A percentile compares a stretch with the other conserved stretches of the same genome.
These are phyloP conservation scores for Molossus alvarezi DNA, from an alignment of 2,797 vertebrate species.

Conservation along the genomic window DNA sequence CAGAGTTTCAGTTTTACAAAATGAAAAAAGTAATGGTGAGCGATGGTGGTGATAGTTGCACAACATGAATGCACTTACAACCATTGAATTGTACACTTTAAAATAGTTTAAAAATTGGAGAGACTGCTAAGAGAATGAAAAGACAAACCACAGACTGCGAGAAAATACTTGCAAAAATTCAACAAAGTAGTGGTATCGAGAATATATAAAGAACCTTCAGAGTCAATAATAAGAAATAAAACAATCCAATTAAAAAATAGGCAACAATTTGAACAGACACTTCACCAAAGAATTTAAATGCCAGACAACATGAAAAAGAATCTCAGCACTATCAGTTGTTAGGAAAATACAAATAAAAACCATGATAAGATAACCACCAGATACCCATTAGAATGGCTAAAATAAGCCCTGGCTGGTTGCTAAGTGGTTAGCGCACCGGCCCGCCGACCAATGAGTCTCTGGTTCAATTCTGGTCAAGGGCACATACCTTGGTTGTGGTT, in stretches of 20 bases:
- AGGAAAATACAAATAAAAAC: background rate
- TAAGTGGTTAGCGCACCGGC: too few relatives aligned
- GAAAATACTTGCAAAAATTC: conserved; percentile 20
- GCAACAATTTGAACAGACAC: background rate
- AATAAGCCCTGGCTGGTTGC: background rate
- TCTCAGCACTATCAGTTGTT: background rate
- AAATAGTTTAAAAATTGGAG: background rate
- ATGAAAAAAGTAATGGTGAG: background rate
- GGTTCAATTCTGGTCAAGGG: too few relatives aligned
- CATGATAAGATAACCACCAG: background rate
- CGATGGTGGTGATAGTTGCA: background rate
- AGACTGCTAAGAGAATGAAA: background rate
- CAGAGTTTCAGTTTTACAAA: background rate
- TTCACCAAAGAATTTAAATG: background rate
- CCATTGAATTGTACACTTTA: background rate
- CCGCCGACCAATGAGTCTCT: too few relatives aligned
- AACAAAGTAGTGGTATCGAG: background rate
- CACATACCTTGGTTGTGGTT: too few relatives aligned
- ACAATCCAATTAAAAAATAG: background rate
- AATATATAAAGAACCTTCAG: background rate
- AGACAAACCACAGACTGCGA: background rate
- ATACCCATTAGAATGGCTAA: background rate
- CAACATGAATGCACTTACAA: background rate
- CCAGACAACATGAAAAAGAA: background rate
- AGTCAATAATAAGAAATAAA: conserved; percentile 18